Evolutionary conservation across 2,888 invertebrate genomes (phyloP).

Genomic region (Trachelus iudaicus): DNA sequence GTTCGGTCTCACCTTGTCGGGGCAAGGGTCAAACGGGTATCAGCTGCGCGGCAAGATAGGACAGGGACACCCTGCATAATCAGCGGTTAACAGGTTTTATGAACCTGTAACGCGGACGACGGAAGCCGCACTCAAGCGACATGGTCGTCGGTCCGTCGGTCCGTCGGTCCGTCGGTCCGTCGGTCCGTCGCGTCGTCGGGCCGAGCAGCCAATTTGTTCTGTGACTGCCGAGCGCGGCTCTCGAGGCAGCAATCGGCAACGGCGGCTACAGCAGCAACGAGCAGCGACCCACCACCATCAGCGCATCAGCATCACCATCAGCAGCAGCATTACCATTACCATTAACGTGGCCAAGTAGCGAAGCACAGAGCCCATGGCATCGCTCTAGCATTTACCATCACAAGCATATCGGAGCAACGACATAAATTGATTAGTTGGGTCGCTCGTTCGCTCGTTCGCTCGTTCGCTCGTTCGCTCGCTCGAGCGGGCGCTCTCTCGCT

Average conservation of each 20-base stretch:
- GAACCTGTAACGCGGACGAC: conserved; percentile 62
- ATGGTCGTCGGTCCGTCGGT: conserved; percentile 26
- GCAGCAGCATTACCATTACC: no score
- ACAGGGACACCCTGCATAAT: conserved; percentile 51
- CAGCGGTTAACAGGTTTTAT: conserved; percentile 62
- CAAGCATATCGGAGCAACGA: conserved; percentile 37
- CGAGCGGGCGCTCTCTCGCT: conserved; percentile 34
- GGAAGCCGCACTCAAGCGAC: conserved; percentile 61
- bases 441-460: conserved; percentile 49
- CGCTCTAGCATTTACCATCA: no score
- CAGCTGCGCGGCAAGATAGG: conserved; percentile 29
- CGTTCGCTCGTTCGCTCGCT: conserved; percentile 30
- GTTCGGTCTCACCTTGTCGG: no score
- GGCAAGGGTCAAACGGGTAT: conserved; percentile 14
- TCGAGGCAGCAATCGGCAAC: no score
- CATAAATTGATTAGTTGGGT: conserved; percentile 64
- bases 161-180: conserved; percentile 6
- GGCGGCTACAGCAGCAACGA: no score
- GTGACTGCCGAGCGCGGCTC: conserved; percentile 34
- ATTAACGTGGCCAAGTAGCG: no score
- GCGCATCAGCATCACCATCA: no score
- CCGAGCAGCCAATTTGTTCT: conserved; percentile 17
- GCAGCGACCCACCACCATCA: no score
- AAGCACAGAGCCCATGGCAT: no score
- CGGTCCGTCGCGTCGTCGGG: conserved; percentile 8